Conservation (phyloP, 2,888 invertebrate genomes). For the Entomobrya multifasciata region DNA sequence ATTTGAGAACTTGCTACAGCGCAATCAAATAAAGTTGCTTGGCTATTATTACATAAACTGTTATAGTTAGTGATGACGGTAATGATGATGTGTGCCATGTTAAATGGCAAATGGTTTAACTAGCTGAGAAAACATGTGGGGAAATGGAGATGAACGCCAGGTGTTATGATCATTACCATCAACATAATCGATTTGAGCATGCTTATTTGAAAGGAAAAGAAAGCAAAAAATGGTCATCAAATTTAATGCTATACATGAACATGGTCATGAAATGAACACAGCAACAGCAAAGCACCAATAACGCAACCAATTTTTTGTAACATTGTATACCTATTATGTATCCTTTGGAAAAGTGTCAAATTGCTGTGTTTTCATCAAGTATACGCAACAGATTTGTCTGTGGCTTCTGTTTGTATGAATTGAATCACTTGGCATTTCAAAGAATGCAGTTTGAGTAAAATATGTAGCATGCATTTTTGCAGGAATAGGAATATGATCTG, state of each 20-base stretch:
- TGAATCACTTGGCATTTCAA: too few species aligned
- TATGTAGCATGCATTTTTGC: constrained; percentile 12
- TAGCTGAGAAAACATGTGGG: neutral
- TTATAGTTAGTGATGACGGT: neutral
- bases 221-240: neutral
- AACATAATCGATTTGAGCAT: constrained; percentile 25
- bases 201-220: neutral
- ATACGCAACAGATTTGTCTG: neutral
- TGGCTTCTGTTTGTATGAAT: neutral
- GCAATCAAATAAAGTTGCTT: too few species aligned
- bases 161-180: constrained; percentile 50
- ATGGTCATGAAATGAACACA: too few species aligned
- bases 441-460: too few species aligned
- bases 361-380: constrained; percentile 43
- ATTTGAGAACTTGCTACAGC: too few species aligned
- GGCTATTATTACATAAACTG: too few species aligned
- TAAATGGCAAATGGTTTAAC: neutral
- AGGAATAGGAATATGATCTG: neutral
- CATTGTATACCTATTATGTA: constrained; percentile 26
- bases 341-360: constrained; percentile 54
- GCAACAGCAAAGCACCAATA: too few species aligned
- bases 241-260: constrained; percentile 31
- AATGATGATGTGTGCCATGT: neutral
- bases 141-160: constrained; percentile 31
- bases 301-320: neutral